Conservation (phyloP, 2,797 vertebrate genomes). For the Xiphophorus birchmanni region DNA sequence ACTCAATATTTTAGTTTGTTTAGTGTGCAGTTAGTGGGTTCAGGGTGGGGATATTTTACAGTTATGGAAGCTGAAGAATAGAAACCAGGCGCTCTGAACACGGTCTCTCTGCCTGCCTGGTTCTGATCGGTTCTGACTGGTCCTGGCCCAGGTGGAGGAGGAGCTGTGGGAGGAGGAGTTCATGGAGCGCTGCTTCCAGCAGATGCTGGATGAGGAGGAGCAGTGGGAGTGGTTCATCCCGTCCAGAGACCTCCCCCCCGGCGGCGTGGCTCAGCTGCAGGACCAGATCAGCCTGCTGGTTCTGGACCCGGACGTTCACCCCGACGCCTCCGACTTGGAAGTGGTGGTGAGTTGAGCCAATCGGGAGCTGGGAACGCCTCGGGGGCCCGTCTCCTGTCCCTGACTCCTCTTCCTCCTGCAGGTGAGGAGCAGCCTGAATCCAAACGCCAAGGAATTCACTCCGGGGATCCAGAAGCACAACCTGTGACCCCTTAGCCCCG, state of each 20-base stretch:
- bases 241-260: constrained; percentile 88
- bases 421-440: constrained; percentile 92
- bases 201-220: constrained; percentile 94
- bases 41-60: neutral
- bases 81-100: neutral
- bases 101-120: neutral
- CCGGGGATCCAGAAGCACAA: constrained; percentile 89
- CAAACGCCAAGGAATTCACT: constrained; percentile 94
- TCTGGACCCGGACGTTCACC: constrained; percentile 81
- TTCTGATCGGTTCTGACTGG: neutral
- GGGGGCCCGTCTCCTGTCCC: neutral
- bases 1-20: neutral
- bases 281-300: constrained; percentile 87
- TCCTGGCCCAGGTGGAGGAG: constrained; percentile 85
- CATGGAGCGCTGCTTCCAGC: constrained; percentile 91
- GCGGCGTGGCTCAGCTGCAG: constrained; percentile 85
- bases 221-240: constrained; percentile 93
- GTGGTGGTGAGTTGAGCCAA: constrained; percentile 80
- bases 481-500: constrained; percentile 74
- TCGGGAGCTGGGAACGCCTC: neutral
- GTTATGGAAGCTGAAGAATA: neutral
- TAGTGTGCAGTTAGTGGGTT: neutral
- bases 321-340: constrained; percentile 72
- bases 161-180: constrained; percentile 95
- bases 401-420: constrained; percentile 44